These are phyloP conservation scores for Ophioderma brevispina DNA, from an alignment of 35 echinoderm and acorn worm genomes.

Conservation along the genomic window DNA sequence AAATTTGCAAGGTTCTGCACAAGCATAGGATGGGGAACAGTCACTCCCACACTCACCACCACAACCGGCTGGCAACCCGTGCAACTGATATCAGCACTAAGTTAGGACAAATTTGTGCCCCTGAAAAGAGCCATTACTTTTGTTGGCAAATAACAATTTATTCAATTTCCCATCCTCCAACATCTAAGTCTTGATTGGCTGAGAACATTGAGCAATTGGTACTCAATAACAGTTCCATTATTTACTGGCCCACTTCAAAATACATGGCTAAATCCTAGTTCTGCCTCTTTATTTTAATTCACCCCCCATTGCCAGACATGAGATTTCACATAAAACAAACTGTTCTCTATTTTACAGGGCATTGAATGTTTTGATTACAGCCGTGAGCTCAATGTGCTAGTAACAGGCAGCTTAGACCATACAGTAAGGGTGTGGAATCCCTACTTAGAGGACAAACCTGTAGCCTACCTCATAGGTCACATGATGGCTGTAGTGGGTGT, in stretches of 20 bases:
- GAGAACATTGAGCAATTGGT: too few species aligned
- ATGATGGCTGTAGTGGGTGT: constrained; percentile 87
- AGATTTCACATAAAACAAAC: not conserved
- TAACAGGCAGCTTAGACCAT: constrained; percentile 92
- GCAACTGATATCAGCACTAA: too few species aligned
- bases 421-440: constrained; percentile 87
- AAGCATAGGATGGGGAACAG: too few species aligned
- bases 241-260: not conserved
- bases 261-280: not conserved
- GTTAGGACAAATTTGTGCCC: too few species aligned
- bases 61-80: too few species aligned
- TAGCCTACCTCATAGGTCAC: constrained; percentile 81
- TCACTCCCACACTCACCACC: too few species aligned
- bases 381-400: constrained; percentile 77
- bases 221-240: not conserved
- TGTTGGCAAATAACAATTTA: too few species aligned
- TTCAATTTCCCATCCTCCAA: too few species aligned
- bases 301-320: not conserved
- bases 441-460: constrained; percentile 84
- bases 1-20: too few species aligned
- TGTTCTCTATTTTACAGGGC: constrained; percentile 55
- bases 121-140: too few species aligned
- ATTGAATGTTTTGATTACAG: constrained; percentile 98
- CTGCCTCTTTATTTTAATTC: not conserved
- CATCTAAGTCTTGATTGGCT: too few species aligned